Evolutionary conservation across 2,888 invertebrate species (phyloP), one percentile per base, ranked within the genome.

Genomic region (Ethmia dodecea): DNA sequence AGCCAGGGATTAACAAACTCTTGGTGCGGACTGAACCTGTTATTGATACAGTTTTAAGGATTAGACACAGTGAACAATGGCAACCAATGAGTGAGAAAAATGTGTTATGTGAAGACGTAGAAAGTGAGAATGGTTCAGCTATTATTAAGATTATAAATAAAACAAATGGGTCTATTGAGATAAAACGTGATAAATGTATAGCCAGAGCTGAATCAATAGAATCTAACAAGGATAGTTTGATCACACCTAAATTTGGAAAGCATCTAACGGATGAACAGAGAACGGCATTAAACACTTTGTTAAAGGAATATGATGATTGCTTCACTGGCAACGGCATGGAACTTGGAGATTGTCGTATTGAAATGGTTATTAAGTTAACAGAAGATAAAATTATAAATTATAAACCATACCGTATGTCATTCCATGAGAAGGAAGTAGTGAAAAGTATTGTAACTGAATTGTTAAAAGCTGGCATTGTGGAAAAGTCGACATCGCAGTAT

Each of bases 371-470:
- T 1, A 34, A 37, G 13, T 28, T 41, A 5, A 44, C 35, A 4
- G 24, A 36, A 18, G 20, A 39, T 2, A 41, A 40, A 15, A 11
- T 38, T 2, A 28, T 43, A 0, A 33, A 43, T 14, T 43, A 38
- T 15, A 28, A 22, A 20, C 43, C 40, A n/a, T 43, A 40, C 31
- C 15, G 43, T 13, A 15, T 42, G 10, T 42, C 41, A 1, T 37
- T 28, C 5, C 30, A 31, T 12, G 41, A 44, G 11, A 30, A 38
- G 11, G 35, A 42, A 14, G 29, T 33, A 6, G 31, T 44, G 2
- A 31, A 34, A 13, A 13, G 30, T 0, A 43, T 24, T 11, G 25
- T 37, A 3, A n/a, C 9, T 1, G 37, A 40, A 3, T 12, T 43
- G 6, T n/a, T 40, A 1, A 13, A 35, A 5, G 30, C 28, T n/a